A percentile compares a stretch with the other conserved stretches of the same genome.
Conservation (phyloP, 2,797 vertebrate genomes). For the Varecia variegata region DNA sequence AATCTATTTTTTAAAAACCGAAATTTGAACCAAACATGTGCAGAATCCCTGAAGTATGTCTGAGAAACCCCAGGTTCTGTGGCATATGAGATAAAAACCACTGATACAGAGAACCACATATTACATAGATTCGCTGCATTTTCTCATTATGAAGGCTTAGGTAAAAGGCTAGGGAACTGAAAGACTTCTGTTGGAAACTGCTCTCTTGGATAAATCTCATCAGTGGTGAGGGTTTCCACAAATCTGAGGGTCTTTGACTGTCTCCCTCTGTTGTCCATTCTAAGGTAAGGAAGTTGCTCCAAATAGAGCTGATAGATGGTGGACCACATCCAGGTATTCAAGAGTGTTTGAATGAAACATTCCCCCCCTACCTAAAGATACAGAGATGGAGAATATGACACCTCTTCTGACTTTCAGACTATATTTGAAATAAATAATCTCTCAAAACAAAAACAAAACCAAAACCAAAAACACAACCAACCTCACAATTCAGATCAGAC, state of each 20-base stretch:
- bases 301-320: neutral
- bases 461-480: neutral
- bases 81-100: neutral
- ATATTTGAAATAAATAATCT: slow-evolving; percentile 1
- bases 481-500: neutral
- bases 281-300: neutral
- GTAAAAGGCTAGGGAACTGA: neutral
- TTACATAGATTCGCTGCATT: neutral
- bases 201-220: neutral
- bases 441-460: neutral
- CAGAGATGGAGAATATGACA: neutral
- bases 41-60: neutral
- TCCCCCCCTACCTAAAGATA: neutral
- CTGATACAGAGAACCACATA: neutral
- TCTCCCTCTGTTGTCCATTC: neutral
- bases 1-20: neutral
- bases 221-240: neutral
- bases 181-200: neutral
- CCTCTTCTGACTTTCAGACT: neutral
- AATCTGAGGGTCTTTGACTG: neutral
- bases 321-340: neutral
- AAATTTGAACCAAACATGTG: slow-evolving; percentile 22
- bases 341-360: neutral
- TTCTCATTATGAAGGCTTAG: neutral
- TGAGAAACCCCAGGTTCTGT: slow-evolving; percentile 34